Percentiles rank a stretch among this genome's conserved stretches.
Evolutionary conservation across 2,113 vertebrate genomes (phyloP).

Genomic region (Trematomus loennbergii): DNA sequence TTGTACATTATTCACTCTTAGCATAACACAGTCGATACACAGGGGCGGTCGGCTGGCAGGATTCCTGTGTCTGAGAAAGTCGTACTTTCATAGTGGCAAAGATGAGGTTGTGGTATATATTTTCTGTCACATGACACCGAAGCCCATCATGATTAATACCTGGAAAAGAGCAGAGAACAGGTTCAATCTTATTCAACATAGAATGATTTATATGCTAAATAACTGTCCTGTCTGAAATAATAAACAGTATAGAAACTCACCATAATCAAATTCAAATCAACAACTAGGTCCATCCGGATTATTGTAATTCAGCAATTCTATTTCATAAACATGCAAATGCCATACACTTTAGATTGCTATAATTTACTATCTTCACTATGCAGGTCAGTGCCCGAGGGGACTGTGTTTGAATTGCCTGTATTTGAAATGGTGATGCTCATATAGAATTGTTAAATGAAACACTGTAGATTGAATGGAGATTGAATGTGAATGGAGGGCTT

Average conservation of each 20-base stretch:
- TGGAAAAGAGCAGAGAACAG: conserved; percentile 52
- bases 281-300: conserved; percentile 5
- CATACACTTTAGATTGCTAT: background rate
- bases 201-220: conserved; percentile 2
- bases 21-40: conserved; percentile 48
- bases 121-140: conserved; percentile 7
- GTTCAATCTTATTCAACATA: conserved; percentile 12
- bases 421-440: background rate
- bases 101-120: conserved; percentile 9
- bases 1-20: conserved; percentile 56
- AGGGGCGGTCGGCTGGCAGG: conserved; percentile 39
- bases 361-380: background rate
- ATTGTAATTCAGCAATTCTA: background rate
- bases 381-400: background rate
- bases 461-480: background rate
- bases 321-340: conserved; percentile 44
- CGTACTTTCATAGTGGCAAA: conserved; percentile 34
- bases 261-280: conserved; percentile 4
- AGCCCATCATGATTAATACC: conserved; percentile 65
- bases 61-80: conserved; percentile 30
- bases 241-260: background rate
- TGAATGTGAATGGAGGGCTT: conserved; percentile 17
- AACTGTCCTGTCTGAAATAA: background rate
- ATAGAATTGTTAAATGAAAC: background rate
- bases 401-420: background rate